A percentile compares a stretch with the other conserved stretches of the same genome.
Conservation (phyloP, 2,888 invertebrate species). For the Sphaerophoria taeniata region DNA sequence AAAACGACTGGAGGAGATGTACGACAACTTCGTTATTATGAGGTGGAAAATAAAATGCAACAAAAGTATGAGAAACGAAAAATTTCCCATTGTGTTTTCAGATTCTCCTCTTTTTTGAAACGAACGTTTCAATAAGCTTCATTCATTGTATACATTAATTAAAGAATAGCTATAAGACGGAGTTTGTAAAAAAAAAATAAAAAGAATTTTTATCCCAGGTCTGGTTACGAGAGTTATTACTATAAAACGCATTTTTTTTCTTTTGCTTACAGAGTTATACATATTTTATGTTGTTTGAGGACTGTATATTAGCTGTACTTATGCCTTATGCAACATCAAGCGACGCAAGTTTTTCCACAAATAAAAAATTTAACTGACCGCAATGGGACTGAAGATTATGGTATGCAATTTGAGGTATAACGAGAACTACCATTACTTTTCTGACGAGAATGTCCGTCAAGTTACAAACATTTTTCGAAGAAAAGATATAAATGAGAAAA, state of each 20-base stretch:
- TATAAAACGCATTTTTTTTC: slow-evolving; percentile 20
- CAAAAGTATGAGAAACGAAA: slow-evolving; percentile 25
- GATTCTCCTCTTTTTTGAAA: slow-evolving; percentile 29
- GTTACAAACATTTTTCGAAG: too few species aligned
- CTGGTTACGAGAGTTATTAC: slow-evolving; percentile 28
- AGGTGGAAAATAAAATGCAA: slow-evolving; percentile 27
- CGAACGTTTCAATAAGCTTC: slow-evolving; percentile 61
- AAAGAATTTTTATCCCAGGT: slow-evolving; percentile 18
- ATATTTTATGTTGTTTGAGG: slow-evolving; percentile 33
- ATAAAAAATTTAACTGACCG: slow-evolving; percentile 39
- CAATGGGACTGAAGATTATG: slow-evolving; percentile 8
- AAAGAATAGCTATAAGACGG: slow-evolving; percentile 58
- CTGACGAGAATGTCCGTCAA: neutral
- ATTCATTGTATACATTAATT: slow-evolving; percentile 67
- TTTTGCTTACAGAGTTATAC: slow-evolving; percentile 16
- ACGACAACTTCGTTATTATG: slow-evolving; percentile 31
- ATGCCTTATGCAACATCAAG: slow-evolving; percentile 25
- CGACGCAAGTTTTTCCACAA: slow-evolving; percentile 25
- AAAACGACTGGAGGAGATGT: slow-evolving; percentile 2
- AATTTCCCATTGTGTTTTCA: slow-evolving; percentile 65
- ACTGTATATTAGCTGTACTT: neutral
- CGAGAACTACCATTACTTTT: too few species aligned
- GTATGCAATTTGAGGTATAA: neutral
- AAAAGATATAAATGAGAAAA: too few species aligned
- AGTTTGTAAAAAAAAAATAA: slow-evolving; percentile 34